Base-by-base conservation (phyloP, 2,888 invertebrate species). In the Caenorhabditis sinica region DNA sequence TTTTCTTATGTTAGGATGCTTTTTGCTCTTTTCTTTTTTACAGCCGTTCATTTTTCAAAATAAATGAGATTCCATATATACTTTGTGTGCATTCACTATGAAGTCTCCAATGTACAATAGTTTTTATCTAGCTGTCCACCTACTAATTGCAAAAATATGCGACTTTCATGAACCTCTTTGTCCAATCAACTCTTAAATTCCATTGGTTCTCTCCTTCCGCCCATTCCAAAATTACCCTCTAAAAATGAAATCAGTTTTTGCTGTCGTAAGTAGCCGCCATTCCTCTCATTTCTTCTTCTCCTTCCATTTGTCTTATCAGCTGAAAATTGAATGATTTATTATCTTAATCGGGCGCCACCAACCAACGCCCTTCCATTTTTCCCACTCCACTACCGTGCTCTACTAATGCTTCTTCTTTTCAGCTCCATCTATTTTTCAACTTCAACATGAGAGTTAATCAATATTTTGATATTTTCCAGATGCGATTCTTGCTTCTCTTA, bases 261-360 rank as follows among this genome's bases (percentile, higher is more conserved):
- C 30, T 40, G 28, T 45, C 49, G 20, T 25, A 51, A 69, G 63
- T 69, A 69, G 69, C 69, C 51, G 11, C 20, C 63, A 43, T 65
- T 45, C 45, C 45, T 45, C 30, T 60, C 58, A 60, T 60, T 53
- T 72, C 28, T 61, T 33, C 53, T 43, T 30, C 51, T 66, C 45
- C 66, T 43, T 75, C 75, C 71, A 71, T 25, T 68, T 23, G 25
- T 69, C 60, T 79, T 79, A 79, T 79, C 79, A 79, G 43, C 53
- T 36, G 20, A 23, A 65, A 68, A 69, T 45, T 69, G 60, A 79
- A 65, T 79, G 79, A 79, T 79, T 79, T 79, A 79, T 79, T 79
- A 79, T 79, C 79, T 65, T 71, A 79, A 79, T 79, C 79, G 63
- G 40, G 71, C 63, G 79, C 79, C 65, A 53, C 71, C 71, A 79